Evolutionary conservation across 1,140 invertebrate genomes (phyloP).

Genomic region (Hyles vespertilio): DNA sequence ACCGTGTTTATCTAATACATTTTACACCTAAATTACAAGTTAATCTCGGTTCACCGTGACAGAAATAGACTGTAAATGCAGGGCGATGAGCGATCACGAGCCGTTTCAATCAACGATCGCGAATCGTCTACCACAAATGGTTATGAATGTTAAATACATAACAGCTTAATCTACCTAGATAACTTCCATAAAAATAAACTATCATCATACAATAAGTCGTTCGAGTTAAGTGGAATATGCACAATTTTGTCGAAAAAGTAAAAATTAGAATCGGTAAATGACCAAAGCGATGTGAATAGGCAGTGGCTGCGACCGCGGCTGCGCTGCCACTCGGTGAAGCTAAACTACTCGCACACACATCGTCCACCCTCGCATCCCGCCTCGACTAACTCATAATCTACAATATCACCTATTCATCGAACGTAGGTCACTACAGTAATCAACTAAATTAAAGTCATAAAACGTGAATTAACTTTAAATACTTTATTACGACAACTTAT

Average conservation of each 20-base stretch:
- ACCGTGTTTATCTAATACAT: slow-evolving; percentile 63
- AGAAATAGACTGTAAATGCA: slow-evolving; percentile 68
- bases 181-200: slow-evolving; percentile 71
- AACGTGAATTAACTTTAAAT: slow-evolving; percentile 72
- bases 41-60: slow-evolving; percentile 65
- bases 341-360: neutral
- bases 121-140: slow-evolving; percentile 40
- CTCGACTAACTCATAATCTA: neutral
- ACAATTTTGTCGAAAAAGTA: slow-evolving; percentile 3
- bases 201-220: slow-evolving; percentile 65
- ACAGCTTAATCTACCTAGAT: slow-evolving; percentile 73
- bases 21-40: slow-evolving; percentile 68
- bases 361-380: neutral
- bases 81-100: slow-evolving; percentile 51
- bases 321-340: slow-evolving; percentile 7
- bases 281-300: slow-evolving; percentile 65
- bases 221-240: slow-evolving; percentile 25
- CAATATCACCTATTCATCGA: slow-evolving; percentile 1
- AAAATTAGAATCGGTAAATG: slow-evolving; percentile 19
- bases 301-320: slow-evolving; percentile 23
- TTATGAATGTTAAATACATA: slow-evolving; percentile 66
- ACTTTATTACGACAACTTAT: slow-evolving; percentile 75
- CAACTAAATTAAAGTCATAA: slow-evolving; percentile 64
- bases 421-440: slow-evolving; percentile 16
- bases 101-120: slow-evolving; percentile 39